phyloP scores from a whole-genome alignment of 2,888 invertebrate species.

The Leucophenga montana region DNA sequence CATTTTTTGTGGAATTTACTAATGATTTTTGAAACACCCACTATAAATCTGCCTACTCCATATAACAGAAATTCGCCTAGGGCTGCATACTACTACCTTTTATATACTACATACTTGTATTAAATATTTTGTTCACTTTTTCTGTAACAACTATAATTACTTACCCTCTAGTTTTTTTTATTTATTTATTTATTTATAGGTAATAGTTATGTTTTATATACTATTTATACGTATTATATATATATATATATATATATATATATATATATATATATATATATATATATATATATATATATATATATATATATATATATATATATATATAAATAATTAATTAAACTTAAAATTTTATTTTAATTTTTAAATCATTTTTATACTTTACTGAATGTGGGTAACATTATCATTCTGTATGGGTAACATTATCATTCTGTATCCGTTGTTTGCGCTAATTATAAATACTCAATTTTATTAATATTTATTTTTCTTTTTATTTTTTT shows the following conservation, averaged over 20 bases:
- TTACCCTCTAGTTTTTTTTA: slow-evolving; percentile 26
- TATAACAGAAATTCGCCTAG: no score
- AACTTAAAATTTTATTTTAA: slow-evolving; percentile 55
- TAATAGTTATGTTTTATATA: slow-evolving; percentile 39
- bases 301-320: slow-evolving; percentile 9
- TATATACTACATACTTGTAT: no score
- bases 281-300: slow-evolving; percentile 33
- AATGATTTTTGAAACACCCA: no score
- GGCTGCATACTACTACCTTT: background rate
- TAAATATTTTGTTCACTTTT: slow-evolving; percentile 1
- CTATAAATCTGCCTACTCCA: no score
- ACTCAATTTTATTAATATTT: slow-evolving; percentile 32
- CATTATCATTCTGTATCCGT: slow-evolving; percentile 48
- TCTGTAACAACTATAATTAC: slow-evolving; percentile 33
- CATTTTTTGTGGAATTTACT: no score
- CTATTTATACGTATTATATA: no score
- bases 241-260: slow-evolving; percentile 22
- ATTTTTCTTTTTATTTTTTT: slow-evolving; percentile 20
- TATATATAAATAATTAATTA: slow-evolving; percentile 37
- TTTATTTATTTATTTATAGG: slow-evolving; percentile 38
- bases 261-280: slow-evolving; percentile 29
- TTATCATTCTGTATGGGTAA: slow-evolving; percentile 51
- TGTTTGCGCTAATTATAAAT: slow-evolving; percentile 41
- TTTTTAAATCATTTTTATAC: slow-evolving; percentile 45
- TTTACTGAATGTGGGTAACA: slow-evolving; percentile 58